phyloP scores from a whole-genome alignment of 2,797 vertebrate species.

The Esox masquinongy region DNA sequence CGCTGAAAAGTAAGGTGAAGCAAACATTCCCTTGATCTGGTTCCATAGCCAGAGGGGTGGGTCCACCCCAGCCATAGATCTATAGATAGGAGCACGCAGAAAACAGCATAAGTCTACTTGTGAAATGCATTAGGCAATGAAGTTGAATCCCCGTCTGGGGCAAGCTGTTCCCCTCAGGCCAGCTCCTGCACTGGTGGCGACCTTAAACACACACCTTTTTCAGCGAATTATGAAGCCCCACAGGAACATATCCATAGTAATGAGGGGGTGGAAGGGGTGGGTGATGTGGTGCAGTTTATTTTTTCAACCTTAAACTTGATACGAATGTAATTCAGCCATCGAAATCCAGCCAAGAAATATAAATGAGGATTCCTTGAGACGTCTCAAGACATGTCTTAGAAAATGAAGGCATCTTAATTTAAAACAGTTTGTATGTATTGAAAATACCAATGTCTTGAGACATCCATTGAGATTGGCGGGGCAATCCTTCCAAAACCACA shows the following conservation, averaged over 20 bases:
- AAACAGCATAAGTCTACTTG: conserved; percentile 46
- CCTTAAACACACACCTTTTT: not conserved
- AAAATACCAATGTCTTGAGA: too few relatives aligned
- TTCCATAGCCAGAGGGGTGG: conserved; percentile 19
- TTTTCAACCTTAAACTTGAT: not conserved
- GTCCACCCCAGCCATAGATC: conserved; percentile 15
- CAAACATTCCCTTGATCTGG: conserved; percentile 44
- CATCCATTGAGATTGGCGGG: too few relatives aligned
- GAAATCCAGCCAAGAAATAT: too few relatives aligned
- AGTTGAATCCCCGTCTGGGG: not conserved
- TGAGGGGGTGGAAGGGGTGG: not conserved
- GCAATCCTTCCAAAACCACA: too few relatives aligned
- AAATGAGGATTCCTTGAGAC: too few relatives aligned
- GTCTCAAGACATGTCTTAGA: too few relatives aligned
- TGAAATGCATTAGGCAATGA: conserved; percentile 52
- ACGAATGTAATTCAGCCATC: too few relatives aligned
- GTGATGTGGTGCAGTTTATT: not conserved
- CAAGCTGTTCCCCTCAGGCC: not conserved
- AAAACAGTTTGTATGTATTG: too few relatives aligned
- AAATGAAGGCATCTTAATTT: too few relatives aligned
- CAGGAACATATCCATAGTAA: not conserved
- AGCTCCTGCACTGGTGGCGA: not conserved
- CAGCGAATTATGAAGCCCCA: not conserved
- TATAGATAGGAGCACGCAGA: conserved; percentile 37
- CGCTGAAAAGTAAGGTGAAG: conserved; percentile 52